Percentiles rank a stretch among this genome's conserved stretches.
These are phyloP conservation scores for Podarcis cretensis DNA, from an alignment of 2,113 vertebrate species.

Conservation along the genomic window DNA sequence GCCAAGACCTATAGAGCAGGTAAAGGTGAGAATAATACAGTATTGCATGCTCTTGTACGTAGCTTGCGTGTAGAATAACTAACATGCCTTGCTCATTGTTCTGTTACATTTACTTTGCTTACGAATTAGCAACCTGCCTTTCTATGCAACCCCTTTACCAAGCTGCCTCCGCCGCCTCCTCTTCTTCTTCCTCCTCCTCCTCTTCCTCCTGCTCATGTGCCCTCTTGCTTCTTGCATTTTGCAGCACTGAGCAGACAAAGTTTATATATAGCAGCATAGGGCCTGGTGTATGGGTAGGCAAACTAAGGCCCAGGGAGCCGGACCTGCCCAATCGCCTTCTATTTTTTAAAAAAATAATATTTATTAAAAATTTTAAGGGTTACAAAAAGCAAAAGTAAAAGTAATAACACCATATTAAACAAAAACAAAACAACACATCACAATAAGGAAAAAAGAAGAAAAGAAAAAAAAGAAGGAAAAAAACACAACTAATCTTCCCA, in stretches of 20 bases:
- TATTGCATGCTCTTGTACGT: constrained; percentile 74
- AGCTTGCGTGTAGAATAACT: constrained; percentile 75
- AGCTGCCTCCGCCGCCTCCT: not conserved
- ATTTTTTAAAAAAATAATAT: too few species aligned
- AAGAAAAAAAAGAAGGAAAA: too few species aligned
- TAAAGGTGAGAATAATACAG: constrained; percentile 94
- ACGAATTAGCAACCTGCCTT: fast-evolving
- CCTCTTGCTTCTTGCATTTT: too few species aligned
- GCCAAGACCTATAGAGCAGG: constrained; percentile 99
- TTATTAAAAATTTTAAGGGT: too few species aligned
- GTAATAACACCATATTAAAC: too few species aligned
- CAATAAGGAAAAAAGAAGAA: too few species aligned
- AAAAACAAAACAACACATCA: too few species aligned
- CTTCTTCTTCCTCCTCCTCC: not conserved
- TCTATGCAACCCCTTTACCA: not conserved
- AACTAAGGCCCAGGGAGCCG: too few species aligned
- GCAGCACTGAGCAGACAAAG: not conserved
- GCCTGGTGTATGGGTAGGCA: too few species aligned
- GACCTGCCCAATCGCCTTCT: too few species aligned
- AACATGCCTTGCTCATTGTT: not conserved
- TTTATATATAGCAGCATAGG: not conserved
- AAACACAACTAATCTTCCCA: too few species aligned
- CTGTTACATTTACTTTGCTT: constrained; percentile 22
- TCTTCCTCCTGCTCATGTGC: not conserved
- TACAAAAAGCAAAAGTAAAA: too few species aligned